Evolutionary conservation across 2,113 vertebrate genomes (phyloP).

Genomic region (Chloroceryle aenea): DNA sequence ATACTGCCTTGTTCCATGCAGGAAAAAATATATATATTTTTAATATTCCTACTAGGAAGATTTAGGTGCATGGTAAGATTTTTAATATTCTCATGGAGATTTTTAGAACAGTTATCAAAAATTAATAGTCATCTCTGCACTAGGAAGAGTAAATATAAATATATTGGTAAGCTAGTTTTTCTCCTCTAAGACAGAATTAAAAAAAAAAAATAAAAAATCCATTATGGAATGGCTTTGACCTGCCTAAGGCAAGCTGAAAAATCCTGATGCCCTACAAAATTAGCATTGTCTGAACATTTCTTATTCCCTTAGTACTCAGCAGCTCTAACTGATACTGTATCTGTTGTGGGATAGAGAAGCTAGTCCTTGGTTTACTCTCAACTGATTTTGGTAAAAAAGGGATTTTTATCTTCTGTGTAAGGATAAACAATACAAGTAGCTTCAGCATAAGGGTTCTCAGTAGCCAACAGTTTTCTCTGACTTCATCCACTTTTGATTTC

Average conservation of each 20-base stretch:
- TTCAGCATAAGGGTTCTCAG: not conserved
- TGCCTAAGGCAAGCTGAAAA: not conserved
- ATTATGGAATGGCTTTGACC: not conserved
- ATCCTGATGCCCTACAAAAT: not conserved
- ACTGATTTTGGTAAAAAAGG: not conserved
- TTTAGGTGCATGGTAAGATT: not conserved
- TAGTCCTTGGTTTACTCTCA: not conserved
- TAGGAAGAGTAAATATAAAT: not conserved
- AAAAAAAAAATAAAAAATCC: not conserved
- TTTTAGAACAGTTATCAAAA: not conserved
- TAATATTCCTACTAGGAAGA: not conserved
- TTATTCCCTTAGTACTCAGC: not conserved
- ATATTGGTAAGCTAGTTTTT: not conserved
- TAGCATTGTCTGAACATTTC: not conserved
- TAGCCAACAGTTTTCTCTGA: not conserved
- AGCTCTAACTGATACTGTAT: not conserved
- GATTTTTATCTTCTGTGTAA: not conserved
- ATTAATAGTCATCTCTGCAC: not conserved
- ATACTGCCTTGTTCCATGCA: not conserved
- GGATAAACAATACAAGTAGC: not conserved
- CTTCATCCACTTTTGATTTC: not conserved
- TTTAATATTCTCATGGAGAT: not conserved
- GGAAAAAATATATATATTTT: not conserved
- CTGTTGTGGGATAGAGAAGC: not conserved
- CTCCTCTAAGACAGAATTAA: not conserved